These are phyloP conservation scores for Brachionus rubens DNA, from an alignment of 1,140 invertebrate genomes.

Conservation along the genomic window DNA sequence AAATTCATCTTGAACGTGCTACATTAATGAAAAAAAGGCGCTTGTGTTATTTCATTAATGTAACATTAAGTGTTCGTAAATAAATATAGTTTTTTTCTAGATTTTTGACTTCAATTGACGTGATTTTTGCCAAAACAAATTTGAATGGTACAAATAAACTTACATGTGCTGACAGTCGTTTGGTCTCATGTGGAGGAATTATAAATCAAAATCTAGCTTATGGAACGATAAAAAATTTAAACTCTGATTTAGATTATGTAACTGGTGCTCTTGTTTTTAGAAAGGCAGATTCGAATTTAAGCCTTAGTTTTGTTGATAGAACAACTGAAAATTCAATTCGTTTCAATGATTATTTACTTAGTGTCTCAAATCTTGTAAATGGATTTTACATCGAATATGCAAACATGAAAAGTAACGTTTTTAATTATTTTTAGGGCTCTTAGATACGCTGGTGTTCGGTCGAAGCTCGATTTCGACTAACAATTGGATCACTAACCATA, in stretches of 20 bases:
- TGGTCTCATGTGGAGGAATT: neutral
- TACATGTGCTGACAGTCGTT: neutral
- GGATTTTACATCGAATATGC: constrained; percentile 24
- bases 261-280: neutral
- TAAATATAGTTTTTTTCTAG: neutral
- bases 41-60: too few species aligned
- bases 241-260: neutral
- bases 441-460: too few species aligned
- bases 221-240: neutral
- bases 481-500: too few species aligned
- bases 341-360: neutral
- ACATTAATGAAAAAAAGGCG: too few species aligned
- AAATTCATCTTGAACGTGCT: too few species aligned
- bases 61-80: too few species aligned
- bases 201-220: neutral
- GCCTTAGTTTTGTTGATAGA: neutral
- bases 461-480: too few species aligned
- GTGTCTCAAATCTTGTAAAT: neutral
- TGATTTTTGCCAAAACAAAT: constrained; percentile 5
- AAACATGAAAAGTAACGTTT: constrained; percentile 8
- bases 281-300: neutral
- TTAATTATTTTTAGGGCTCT: too few species aligned
- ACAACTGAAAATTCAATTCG: neutral
- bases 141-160: neutral
- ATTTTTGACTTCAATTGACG: neutral